Evolutionary conservation across 2,888 invertebrate genomes (phyloP), one percentile per base, ranked within the genome.

Genomic region (Synergus gifuensis): DNA sequence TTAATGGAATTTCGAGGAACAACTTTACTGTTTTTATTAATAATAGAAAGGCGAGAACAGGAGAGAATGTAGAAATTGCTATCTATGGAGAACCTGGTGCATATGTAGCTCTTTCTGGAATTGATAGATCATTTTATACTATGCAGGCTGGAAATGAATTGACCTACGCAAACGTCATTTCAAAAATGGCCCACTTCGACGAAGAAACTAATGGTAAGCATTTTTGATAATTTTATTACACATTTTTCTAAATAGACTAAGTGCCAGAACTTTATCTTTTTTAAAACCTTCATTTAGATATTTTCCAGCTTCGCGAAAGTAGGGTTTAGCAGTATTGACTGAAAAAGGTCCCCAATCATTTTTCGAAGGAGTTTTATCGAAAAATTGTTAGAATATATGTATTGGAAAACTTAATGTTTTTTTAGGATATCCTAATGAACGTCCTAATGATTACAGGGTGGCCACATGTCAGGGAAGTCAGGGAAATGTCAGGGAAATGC

Each of bases 131-230:
- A 40, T 97, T 98, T 92, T 98, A 97, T 92, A 96, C 96, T 9
- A 97, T 98, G 97, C 98, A 98, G 93, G 97, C 98, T 16, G 98
- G 98, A 73, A 98, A 98, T 91, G 98, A 98, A 89, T 93, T 98
- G 79, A 96, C 96, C 0, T 97, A 98, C 89, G 96, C 97, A 0
- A 96, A 97, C 93, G 96, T 97, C 44, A 95, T 98, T 85, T 95
- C 95, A 0, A 97, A 97, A 93, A 98, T 98, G 98, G 94, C 97
- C 0, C 94, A 95, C 40, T 98, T 97, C 91, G 98, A 97, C 89
- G 97, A 97, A 90, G 94, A 96, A 69, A 96, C 95, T 0, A 98
- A 98, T 91, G 97, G 97, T 73, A n/a, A 73, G 73, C 16, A 9
- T 73, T 54, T 42, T 36, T 36, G 36, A 4, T 36, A 36, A 36